Base-by-base conservation (phyloP, 2,113 vertebrate genomes). In the Brachyhypopomus gauderio region DNA sequence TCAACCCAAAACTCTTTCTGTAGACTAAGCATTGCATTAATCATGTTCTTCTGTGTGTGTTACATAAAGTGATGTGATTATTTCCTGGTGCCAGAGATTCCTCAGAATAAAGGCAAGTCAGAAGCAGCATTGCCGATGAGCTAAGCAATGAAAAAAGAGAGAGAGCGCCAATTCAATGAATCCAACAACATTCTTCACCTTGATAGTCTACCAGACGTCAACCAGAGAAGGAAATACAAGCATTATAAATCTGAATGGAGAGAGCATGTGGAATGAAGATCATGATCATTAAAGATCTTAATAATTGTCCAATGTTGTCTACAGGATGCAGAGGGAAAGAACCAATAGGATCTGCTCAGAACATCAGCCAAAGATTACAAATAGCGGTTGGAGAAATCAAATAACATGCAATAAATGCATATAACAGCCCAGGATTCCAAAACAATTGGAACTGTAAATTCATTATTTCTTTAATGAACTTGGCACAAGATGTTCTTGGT, bases 401-500 rank as follows among this genome's bases (percentile, higher is more conserved):
- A 63, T 17, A 36, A 74, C 75, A 80, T 67, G 38, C 62, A 36
- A 45, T 11, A 62, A 27, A 41, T 69, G 63, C 79, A 60, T 64
- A 52, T 64, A 62, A 75, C 16, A 83, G 83, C 55, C 74, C 75
- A 52, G 60, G 60, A 75, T 72, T 82, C 70, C 69, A 79, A 62
- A 76, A 34, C 60, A 22, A 19, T 55, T 75, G 52, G 23, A 81
- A 72, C 60, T 75, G 55, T 78, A 72, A 72, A 20, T 73, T 30
- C 78, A 73, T 71, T 79, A 58, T 72, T 75, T 67, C 23, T 72
- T 74, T 72, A 58, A 27, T 82, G 67, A 80, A 82, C 56, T 80
- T 88, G 90, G 88, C 91, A 91, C 90, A 89, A 91, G 89, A 90
- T 72, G 85, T 77, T 79, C 80, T 77, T 22, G 71, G 77, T 73